Evolutionary conservation across 2,888 invertebrate species (phyloP).

Genomic region (Andrena chrysosceles): DNA sequence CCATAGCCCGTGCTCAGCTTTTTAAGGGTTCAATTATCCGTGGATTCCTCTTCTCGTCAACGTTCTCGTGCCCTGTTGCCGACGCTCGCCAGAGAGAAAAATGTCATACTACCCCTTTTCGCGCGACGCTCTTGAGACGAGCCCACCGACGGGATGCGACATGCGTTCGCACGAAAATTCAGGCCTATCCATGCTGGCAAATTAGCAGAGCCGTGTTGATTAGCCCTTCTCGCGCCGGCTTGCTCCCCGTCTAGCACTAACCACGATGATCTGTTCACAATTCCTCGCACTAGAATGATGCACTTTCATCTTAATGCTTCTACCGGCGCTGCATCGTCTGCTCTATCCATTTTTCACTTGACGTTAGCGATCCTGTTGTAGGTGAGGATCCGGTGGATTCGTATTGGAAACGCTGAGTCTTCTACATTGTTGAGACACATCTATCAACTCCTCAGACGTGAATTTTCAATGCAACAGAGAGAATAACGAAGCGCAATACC

Average conservation of each 20-base stretch:
- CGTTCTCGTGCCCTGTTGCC: slow-evolving; percentile 24
- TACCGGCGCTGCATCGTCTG: neutral
- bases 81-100: slow-evolving; percentile 40
- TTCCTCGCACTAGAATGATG: neutral
- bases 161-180: slow-evolving; percentile 42
- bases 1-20: slow-evolving; percentile 53
- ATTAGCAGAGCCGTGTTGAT: slow-evolving; percentile 20
- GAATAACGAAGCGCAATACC: neutral
- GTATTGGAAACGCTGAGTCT: neutral
- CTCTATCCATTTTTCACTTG: neutral
- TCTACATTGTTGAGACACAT: neutral
- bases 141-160: slow-evolving; percentile 16
- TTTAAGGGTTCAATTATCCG: slow-evolving; percentile 75
- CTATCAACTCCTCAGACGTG: neutral
- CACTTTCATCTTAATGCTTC: neutral
- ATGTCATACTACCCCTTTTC: slow-evolving; percentile 30
- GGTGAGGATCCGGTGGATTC: too few species aligned
- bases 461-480: neutral
- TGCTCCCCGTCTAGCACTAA: neutral
- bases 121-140: slow-evolving; percentile 48
- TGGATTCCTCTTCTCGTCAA: slow-evolving; percentile 43
- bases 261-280: neutral
- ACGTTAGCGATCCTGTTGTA: too few species aligned
- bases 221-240: neutral
- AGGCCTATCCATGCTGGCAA: slow-evolving; percentile 9